phyloP scores from a whole-genome alignment of 1,140 invertebrate genomes.

The Apis mellifera region Amel_HAv3.1 CM009944.2:6861001-6861500 shows the following conservation, averaged over 20 bases:
- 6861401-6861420: not conserved
- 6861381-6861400: not conserved
- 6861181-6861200: slow-evolving; percentile 72
- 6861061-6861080: slow-evolving; percentile 68
- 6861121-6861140: not conserved
- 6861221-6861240: slow-evolving; percentile 45
- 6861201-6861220: slow-evolving; percentile 72
- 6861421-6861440: not conserved
- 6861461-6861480: not conserved
- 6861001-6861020: slow-evolving; percentile 52
- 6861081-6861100: not conserved
- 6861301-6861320: not conserved
- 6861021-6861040: slow-evolving; percentile 67
- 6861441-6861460: not conserved
- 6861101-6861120: not conserved
- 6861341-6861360: not conserved
- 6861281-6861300: not conserved
- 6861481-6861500: not conserved
- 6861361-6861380: not conserved
- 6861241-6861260: slow-evolving; percentile 2
- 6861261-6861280: not conserved
- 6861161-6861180: slow-evolving; percentile 69
- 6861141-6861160: slow-evolving; percentile 64
- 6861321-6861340: not conserved
- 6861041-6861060: slow-evolving; percentile 73